phyloP scores from a whole-genome alignment of 2,797 vertebrate genomes.

The Apodemus agrarius region DNA sequence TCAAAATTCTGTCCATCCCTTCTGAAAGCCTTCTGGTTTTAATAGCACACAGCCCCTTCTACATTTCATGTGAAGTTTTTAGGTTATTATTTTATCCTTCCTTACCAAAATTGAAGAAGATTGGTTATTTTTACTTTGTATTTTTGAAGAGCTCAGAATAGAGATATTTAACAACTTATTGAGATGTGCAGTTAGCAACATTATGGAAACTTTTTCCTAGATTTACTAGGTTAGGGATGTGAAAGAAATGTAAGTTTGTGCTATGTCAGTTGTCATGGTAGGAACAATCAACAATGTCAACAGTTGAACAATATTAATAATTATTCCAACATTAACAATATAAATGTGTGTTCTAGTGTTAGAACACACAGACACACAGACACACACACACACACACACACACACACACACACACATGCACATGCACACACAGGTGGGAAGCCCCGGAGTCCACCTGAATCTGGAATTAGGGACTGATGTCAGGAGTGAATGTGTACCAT shows the following conservation, averaged over 20 bases:
- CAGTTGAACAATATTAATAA: not conserved
- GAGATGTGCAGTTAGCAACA: not conserved
- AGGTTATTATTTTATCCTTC: slow-evolving; percentile 46
- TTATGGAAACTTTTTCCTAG: slow-evolving; percentile 52
- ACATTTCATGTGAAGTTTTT: slow-evolving; percentile 20
- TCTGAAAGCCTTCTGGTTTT: not conserved
- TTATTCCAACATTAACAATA: not conserved
- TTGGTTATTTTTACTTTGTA: slow-evolving; percentile 31
- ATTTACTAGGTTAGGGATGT: not conserved
- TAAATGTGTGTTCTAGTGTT: slow-evolving; percentile 10
- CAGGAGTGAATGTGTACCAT: not conserved
- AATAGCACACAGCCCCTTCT: not conserved
- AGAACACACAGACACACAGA: not conserved
- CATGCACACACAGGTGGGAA: not conserved
- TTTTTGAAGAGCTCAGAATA: slow-evolving; percentile 47
- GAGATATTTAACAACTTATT: slow-evolving; percentile 35
- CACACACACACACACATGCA: not conserved
- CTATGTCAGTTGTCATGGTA: not conserved
- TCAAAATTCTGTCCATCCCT: not conserved
- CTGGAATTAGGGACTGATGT: not conserved
- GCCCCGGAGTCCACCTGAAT: not conserved
- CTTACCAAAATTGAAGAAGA: slow-evolving; percentile 26
- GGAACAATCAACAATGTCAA: not conserved
- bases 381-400: not conserved
- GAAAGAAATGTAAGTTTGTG: not conserved